Conservation (phyloP, 2,888 invertebrate genomes). For the Lasioglossum marginatum region DNA sequence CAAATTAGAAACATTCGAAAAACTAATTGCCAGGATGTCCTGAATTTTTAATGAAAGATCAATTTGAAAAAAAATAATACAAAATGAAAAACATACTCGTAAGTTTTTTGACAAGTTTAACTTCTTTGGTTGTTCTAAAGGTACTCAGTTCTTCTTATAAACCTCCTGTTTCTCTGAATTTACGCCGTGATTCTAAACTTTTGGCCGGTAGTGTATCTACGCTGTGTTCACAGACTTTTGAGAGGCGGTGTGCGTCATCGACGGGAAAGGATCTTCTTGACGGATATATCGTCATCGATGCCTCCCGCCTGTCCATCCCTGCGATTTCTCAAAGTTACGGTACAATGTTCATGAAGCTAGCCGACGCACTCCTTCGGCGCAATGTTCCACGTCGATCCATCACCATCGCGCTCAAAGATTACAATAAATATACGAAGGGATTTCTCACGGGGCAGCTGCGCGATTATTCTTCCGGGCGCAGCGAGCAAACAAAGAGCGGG, state of each 20-base stretch:
- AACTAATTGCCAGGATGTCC: too few relatives aligned
- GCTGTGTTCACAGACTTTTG: neutral
- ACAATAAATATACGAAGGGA: neutral
- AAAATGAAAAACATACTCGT: too few relatives aligned
- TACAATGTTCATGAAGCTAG: neutral
- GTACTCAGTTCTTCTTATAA: too few relatives aligned
- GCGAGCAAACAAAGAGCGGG: neutral
- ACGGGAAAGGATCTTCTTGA: neutral
- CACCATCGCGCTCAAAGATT: constrained; percentile 10
- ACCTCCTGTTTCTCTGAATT: too few relatives aligned
- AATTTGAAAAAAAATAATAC: too few relatives aligned
- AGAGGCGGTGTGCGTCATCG: neutral
- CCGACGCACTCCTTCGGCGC: neutral
- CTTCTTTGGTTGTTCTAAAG: too few relatives aligned
- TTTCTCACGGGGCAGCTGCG: neutral
- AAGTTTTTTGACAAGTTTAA: too few relatives aligned
- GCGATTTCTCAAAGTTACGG: neutral
- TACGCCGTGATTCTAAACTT: too few relatives aligned
- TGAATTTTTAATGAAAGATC: too few relatives aligned
- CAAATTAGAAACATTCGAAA: too few relatives aligned
- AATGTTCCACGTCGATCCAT: constrained; percentile 2
- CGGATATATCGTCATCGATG: neutral
- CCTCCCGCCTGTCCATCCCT: neutral
- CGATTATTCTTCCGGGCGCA: constrained; percentile 1
- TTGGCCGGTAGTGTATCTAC: too few relatives aligned